These are phyloP conservation scores for Ceuthmochares aereus DNA, from an alignment of 2,113 vertebrate species.

Conservation along the genomic window DNA sequence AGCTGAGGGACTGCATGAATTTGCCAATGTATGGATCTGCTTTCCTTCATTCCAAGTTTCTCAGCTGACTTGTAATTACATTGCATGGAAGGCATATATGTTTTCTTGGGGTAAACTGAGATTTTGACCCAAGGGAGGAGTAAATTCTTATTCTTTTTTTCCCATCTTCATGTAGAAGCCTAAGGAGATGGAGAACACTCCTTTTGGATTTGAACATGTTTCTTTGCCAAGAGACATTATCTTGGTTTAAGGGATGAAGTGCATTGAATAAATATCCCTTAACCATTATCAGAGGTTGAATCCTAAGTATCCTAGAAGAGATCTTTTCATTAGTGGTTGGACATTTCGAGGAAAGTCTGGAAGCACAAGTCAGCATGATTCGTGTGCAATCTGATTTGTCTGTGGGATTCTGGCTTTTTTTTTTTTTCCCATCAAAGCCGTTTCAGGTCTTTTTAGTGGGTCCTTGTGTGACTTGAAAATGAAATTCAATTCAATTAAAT, in stretches of 20 bases:
- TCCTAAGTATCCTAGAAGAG: not conserved
- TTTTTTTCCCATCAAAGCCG: not conserved
- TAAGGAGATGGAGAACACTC: not conserved
- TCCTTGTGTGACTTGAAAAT: not conserved
- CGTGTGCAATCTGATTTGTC: not conserved
- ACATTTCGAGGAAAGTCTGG: not conserved
- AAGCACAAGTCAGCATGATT: not conserved
- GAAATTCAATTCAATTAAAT: conserved; percentile 9
- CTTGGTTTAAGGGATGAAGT: not conserved
- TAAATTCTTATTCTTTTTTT: conserved; percentile 18
- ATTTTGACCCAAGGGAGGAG: conserved; percentile 18
- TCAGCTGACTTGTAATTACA: conserved; percentile 59
- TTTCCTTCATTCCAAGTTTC: conserved; percentile 67
- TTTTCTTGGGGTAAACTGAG: conserved; percentile 29
- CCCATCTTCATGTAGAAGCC: not conserved
- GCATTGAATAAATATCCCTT: not conserved
- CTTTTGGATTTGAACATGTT: not conserved
- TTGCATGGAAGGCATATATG: not conserved
- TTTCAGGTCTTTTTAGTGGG: not conserved
- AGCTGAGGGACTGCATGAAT: conserved; percentile 58
- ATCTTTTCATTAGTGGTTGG: not conserved
- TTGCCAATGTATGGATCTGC: conserved; percentile 61
- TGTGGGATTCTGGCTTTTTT: not conserved
- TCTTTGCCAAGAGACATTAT: not conserved
- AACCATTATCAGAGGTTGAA: not conserved